A percentile compares a stretch with the other conserved stretches of the same genome.
Evolutionary conservation across 1,140 invertebrate species (phyloP).

Genomic region (Drosophila chauvacae): DNA sequence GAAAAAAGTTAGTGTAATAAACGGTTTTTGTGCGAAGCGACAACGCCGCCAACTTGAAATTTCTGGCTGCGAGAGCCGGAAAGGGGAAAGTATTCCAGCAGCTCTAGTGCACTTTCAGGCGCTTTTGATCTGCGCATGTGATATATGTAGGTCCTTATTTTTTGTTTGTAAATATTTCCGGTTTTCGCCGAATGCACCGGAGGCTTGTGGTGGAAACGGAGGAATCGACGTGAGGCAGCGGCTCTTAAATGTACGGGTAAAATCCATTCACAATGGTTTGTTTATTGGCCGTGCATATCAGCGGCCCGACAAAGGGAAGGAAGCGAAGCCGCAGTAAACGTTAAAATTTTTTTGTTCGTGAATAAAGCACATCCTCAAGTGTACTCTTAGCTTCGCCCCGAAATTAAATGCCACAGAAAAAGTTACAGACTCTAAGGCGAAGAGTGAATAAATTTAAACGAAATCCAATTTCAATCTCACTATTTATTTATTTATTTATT

Average conservation of each 20-base stretch:
- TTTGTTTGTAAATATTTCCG: conserved; percentile 33
- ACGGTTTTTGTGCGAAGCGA: conserved; percentile 48
- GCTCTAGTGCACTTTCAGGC: conserved; percentile 55
- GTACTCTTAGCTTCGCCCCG: no score
- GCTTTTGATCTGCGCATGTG: conserved; percentile 30
- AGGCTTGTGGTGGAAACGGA: neutral
- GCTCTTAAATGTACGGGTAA: conserved; percentile 14
- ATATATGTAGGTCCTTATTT: conserved; percentile 7
- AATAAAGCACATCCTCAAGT: neutral
- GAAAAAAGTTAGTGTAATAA: conserved; percentile 56
- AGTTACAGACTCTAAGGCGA: neutral
- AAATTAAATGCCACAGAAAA: neutral
- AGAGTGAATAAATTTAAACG: neutral
- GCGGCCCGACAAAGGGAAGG: conserved; percentile 25
- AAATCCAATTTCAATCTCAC: neutral
- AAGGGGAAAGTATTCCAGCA: conserved; percentile 27
- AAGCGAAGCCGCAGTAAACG: conserved; percentile 24
- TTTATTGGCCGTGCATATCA: conserved; percentile 42
- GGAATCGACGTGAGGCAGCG: neutral
- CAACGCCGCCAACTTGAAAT: conserved; percentile 54
- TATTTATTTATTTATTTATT: no score
- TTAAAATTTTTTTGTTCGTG: conserved; percentile 37
- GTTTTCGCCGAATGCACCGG: conserved; percentile 12
- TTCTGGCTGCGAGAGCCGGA: conserved; percentile 36
- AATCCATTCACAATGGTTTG: conserved; percentile 36